Evolutionary conservation across 1,140 invertebrate genomes (phyloP), one percentile per base, ranked within the genome.

Genomic region (Pararge aegeria): DNA sequence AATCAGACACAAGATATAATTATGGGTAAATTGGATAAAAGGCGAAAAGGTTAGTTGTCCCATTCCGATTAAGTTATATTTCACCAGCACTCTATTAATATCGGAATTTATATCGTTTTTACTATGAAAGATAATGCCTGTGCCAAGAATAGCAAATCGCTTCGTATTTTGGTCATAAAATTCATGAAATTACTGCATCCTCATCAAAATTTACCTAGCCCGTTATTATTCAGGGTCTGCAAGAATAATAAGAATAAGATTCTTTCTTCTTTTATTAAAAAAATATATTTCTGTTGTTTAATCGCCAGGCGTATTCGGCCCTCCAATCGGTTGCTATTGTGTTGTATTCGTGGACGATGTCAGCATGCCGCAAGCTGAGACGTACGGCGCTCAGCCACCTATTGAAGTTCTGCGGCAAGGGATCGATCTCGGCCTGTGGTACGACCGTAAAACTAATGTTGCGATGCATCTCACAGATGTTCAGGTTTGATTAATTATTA

Each of bases 1-100:
- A 97, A 96, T 90, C 95, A 97, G 84, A 98, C 96, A 0, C 97
- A 98, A 90, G 96, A 98, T 76, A 97, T 98, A 46, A 97, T 99
- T 46, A 98, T 98, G 97, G 94, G 94, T 12, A 98, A 98, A 86
- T 86, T 99, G 53, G 97, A 98, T 81, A 98, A 97, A 83, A 92
- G 97, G 58, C 92, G 96, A 56, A 98, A 98, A 92, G 97, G 93
- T 91, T 27, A 29, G 46, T 49, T 5, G n/a, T 12, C 10, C 0
- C 9, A 34, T 34, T 6, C 30, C 0, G 3, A 12, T 12, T 12
- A 30, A 30, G 10, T 5, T 30, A n/a, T n/a, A n/a, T n/a, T n/a
- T n/a, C n/a, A n/a, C n/a, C n/a, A n/a, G n/a, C n/a, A n/a, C n/a
- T n/a, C n/a, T n/a, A n/a, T n/a, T n/a, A n/a, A n/a, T n/a, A n/a